Evolutionary conservation across 2,113 vertebrate genomes (phyloP).

Genomic region (zebrafish (Danio rerio)): GRCz12tu NC_133194.1:37114501-37115000

Average conservation of each 20-base stretch:
- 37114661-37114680: conserved; percentile 36
- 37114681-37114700: conserved; percentile 55
- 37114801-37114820: conserved; percentile 57
- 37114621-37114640: conserved; percentile 34
- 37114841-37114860: conserved; percentile 78
- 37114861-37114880: conserved; percentile 75
- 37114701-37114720: conserved; percentile 50
- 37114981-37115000: conserved; percentile 51
- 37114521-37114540: conserved; percentile 19
- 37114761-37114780: conserved; percentile 63
- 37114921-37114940: conserved; percentile 72
- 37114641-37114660: conserved; percentile 34
- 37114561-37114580: conserved; percentile 37
- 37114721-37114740: conserved; percentile 62
- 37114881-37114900: conserved; percentile 78
- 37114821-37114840: conserved; percentile 59
- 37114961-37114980: conserved; percentile 57
- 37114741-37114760: conserved; percentile 63
- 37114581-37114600: conserved; percentile 32
- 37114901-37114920: conserved; percentile 79
- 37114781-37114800: conserved; percentile 65
- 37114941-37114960: conserved; percentile 61
- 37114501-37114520: conserved; percentile 26
- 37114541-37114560: conserved; percentile 17
- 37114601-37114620: conserved; percentile 43